These are phyloP conservation scores for Hippocampus kuda DNA, from an alignment of 2,797 vertebrate species.

Conservation along the genomic window DNA sequence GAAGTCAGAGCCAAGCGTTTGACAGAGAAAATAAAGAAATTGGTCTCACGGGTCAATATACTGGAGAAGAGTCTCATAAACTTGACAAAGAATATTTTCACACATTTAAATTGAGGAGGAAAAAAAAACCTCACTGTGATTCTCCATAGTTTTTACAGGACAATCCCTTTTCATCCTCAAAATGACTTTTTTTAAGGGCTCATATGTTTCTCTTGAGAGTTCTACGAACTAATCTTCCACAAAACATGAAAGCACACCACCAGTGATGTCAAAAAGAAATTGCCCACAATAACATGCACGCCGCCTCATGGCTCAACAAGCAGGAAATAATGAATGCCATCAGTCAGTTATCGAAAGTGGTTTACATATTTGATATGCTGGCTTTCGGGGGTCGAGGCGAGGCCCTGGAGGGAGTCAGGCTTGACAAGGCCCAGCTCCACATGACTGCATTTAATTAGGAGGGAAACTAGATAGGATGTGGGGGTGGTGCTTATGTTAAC, in stretches of 20 bases:
- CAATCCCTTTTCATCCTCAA: no score
- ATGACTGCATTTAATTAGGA: slow-evolving; percentile 96
- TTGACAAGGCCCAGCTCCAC: slow-evolving; percentile 79
- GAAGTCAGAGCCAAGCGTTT: no score
- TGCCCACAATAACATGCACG: slow-evolving; percentile 47
- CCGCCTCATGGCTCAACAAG: slow-evolving; percentile 57
- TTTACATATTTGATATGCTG: slow-evolving; percentile 63
- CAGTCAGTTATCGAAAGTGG: slow-evolving; percentile 57
- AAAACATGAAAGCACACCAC: slow-evolving; percentile 1
- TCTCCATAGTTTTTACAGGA: no score
- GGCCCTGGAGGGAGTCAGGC: slow-evolving; percentile 56
- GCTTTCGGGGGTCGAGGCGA: slow-evolving; percentile 46
- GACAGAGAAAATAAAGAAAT: no score
- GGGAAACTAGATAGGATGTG: slow-evolving; percentile 74
- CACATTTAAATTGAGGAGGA: not conserved
- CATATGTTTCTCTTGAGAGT: not conserved
- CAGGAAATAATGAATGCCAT: slow-evolving; percentile 62
- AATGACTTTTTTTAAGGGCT: no score
- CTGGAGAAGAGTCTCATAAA: no score
- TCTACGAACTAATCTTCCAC: not conserved
- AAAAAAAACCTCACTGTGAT: no score
- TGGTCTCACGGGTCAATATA: no score
- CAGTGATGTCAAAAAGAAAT: slow-evolving; percentile 55
- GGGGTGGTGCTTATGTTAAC: slow-evolving; percentile 86
- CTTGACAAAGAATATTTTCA: no score